Percentiles rank a stretch among this genome's conserved stretches.
phyloP scores from a whole-genome alignment of 2,113 vertebrate species.

The Euleptes europaea region DNA sequence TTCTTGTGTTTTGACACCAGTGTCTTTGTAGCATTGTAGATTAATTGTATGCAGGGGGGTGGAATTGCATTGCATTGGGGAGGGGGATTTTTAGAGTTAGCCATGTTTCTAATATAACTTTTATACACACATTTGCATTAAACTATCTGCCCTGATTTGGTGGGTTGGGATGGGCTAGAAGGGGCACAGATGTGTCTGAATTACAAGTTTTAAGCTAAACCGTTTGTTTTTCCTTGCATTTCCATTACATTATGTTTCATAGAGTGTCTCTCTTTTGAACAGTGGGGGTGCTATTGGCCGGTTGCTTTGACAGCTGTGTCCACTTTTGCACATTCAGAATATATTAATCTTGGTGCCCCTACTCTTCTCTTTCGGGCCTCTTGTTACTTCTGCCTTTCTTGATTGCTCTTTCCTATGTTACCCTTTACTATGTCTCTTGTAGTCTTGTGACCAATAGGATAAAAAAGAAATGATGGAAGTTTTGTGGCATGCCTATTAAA shows the following conservation, averaged over 20 bases:
- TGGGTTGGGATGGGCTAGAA: background rate
- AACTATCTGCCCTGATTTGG: background rate
- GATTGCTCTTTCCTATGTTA: background rate
- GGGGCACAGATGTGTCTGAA: background rate
- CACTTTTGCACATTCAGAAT: background rate
- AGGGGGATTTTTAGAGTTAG: background rate
- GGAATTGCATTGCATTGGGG: background rate
- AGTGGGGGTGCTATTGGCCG: background rate
- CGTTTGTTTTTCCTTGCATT: background rate
- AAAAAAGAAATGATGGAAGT: background rate
- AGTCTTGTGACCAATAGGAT: background rate
- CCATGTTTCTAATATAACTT: background rate
- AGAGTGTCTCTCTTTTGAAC: background rate
- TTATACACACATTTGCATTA: background rate
- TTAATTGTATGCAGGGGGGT: background rate
- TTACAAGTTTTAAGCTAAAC: background rate
- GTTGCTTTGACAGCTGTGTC: background rate
- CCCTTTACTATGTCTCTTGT: background rate
- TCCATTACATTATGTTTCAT: background rate
- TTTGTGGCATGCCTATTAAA: conserved; percentile 26
- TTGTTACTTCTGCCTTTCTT: background rate
- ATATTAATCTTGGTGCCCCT: background rate
- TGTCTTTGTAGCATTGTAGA: background rate
- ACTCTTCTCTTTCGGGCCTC: background rate
- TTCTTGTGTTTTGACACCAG: background rate